Conservation (phyloP, 2,888 invertebrate genomes). For the Prenolepis imparis region DNA sequence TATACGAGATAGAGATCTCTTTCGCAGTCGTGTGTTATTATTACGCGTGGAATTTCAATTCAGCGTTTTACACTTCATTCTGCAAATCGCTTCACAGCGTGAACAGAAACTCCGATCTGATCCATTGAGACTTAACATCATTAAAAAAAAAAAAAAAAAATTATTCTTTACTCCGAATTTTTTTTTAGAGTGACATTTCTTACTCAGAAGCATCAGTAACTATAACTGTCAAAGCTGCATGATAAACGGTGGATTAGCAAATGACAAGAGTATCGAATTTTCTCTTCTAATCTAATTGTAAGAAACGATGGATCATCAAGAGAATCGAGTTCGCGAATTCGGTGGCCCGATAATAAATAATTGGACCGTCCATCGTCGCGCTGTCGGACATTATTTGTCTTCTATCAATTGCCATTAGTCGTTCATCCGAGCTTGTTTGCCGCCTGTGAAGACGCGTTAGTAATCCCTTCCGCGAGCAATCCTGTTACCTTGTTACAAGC, state of each 20-base stretch:
- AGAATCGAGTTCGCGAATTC: slow-evolving; percentile 23
- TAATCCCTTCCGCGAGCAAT: slow-evolving; percentile 40
- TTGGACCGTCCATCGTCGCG: slow-evolving; percentile 67
- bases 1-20: not conserved
- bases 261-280: slow-evolving; percentile 63
- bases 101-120: not conserved
- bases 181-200: not conserved
- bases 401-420: slow-evolving; percentile 43
- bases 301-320: slow-evolving; percentile 34
- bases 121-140: not conserved
- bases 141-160: too few species aligned
- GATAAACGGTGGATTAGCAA: slow-evolving; percentile 77
- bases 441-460: slow-evolving; percentile 17
- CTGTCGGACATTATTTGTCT: slow-evolving; percentile 40
- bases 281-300: slow-evolving; percentile 45
- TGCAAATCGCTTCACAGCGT: not conserved
- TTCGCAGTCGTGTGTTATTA: not conserved
- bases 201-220: slow-evolving; percentile 36
- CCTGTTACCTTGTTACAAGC: slow-evolving; percentile 44
- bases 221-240: slow-evolving; percentile 70
- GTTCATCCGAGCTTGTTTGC: slow-evolving; percentile 19
- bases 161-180: not conserved
- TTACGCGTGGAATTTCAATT: not conserved
- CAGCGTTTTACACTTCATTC: not conserved
- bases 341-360: slow-evolving; percentile 59